Evolutionary conservation across 2,113 vertebrate genomes (phyloP), one percentile per base, ranked within the genome.

Genomic region (Hylia prasina): DNA sequence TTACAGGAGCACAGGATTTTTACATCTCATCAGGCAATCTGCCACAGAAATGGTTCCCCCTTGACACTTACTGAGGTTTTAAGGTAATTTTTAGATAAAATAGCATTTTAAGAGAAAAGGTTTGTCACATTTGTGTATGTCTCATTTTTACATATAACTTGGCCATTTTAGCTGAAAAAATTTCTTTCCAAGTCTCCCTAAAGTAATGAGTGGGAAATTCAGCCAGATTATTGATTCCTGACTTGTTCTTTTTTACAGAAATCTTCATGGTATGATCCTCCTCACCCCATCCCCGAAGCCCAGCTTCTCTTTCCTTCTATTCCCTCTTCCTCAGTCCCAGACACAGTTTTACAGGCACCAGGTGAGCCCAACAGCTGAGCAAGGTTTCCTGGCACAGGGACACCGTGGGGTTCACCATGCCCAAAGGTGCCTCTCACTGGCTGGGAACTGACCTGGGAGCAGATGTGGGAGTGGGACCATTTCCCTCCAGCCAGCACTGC

Each of bases 361-460:
- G 0, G 3, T 2, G 17, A 11, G 19, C 22, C 8, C 48, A 39
- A 15, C 28, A 63, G 60, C 65, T 57, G 58, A 66, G 47, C 40
- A 6, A 8, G 6, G 22, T 50, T 51, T 4, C 5, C 15, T 6
- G 7, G 66, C 23, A 13, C 21, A 4, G 71, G 71, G 37, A 56
- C 0, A 0, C 11, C 1, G 0, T 6, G 24, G 47, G 37, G 33
- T 4, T 72, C 77, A 11, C 33, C 48, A 3, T 63, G 16, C 66
- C 42, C 3, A 2, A 6, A 4, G 19, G 33, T 3, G 4, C 44
- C 17, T 39, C 61, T 42, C 23, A 0, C 39, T 10, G 8, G 4
- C 27, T 44, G 83, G 61, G 66, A 53, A 8, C 20, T 6, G 31
- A 9, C 20, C 83, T 48, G 31, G 44, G 15, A 35, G 30, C 60